Evolutionary conservation across 2,888 invertebrate species (phyloP).

Genomic region (Sclerodermus sp.): DNA sequence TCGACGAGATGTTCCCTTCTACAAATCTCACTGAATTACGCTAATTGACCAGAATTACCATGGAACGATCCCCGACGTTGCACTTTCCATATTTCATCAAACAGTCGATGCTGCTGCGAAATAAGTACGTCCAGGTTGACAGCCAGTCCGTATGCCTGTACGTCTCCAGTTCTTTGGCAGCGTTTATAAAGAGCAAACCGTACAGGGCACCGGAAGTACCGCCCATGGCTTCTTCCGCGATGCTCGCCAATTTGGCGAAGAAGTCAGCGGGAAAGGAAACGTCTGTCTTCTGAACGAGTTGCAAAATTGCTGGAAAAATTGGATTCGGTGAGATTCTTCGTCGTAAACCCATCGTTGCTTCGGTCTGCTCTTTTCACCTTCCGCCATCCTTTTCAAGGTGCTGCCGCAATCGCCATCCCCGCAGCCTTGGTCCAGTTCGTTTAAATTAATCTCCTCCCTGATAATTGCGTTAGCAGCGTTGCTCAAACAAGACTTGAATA

Average conservation of each 20-base stretch:
- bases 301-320: conserved; percentile 36
- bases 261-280: no score
- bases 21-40: neutral
- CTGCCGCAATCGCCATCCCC: conserved; percentile 71
- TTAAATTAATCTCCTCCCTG: conserved; percentile 39
- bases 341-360: no score
- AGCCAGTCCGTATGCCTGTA: conserved; percentile 18
- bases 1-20: neutral
- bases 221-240: conserved; percentile 73
- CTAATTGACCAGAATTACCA: conserved; percentile 60
- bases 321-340: no score
- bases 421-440: conserved; percentile 62
- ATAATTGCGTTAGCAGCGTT: conserved; percentile 45
- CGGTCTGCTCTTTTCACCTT: no score
- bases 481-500: conserved; percentile 55
- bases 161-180: conserved; percentile 57
- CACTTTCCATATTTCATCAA: conserved; percentile 74
- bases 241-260: conserved; percentile 61
- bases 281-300: no score
- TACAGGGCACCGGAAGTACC: conserved; percentile 82
- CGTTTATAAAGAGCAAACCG: conserved; percentile 72
- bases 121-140: conserved; percentile 61
- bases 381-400: conserved; percentile 63
- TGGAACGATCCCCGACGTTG: conserved; percentile 73
- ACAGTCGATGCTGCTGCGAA: conserved; percentile 62